Evolutionary conservation across 1,140 invertebrate species (phyloP).

Genomic region (Palaemon carinicauda): DNA sequence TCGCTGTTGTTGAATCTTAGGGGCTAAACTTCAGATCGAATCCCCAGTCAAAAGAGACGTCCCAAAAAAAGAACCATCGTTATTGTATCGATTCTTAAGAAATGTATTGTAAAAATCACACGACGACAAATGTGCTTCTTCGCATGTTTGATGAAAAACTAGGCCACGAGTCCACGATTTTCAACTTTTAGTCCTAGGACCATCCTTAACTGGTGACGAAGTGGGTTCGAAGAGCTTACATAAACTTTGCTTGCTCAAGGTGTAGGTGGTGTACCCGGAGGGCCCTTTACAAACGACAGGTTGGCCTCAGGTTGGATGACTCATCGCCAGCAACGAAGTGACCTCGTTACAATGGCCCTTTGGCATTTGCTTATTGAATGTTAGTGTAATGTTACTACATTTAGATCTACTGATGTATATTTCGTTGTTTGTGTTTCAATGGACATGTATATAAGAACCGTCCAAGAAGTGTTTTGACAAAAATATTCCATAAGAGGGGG

Average conservation of each 20-base stretch:
- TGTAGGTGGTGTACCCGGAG: neutral
- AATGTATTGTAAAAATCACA: neutral
- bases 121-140: neutral
- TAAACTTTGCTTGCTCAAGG: neutral
- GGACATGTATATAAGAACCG: too few species aligned
- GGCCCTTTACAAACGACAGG: neutral
- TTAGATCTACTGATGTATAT: too few species aligned
- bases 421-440: too few species aligned
- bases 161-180: neutral
- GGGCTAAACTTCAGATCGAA: neutral
- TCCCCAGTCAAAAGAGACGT: neutral
- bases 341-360: slow-evolving; percentile 1
- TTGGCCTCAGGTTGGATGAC: slow-evolving; percentile 15
- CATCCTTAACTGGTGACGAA: neutral
- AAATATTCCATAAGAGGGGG: neutral
- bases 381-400: neutral
- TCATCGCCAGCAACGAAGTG: slow-evolving; percentile 18
- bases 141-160: neutral
- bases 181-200: neutral
- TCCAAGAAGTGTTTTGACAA: too few species aligned
- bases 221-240: neutral
- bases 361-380: neutral
- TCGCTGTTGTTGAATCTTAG: too few species aligned
- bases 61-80: neutral
- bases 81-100: neutral